phyloP scores from a whole-genome alignment of 2,113 vertebrate genomes.

The Lepus timidus region DNA sequence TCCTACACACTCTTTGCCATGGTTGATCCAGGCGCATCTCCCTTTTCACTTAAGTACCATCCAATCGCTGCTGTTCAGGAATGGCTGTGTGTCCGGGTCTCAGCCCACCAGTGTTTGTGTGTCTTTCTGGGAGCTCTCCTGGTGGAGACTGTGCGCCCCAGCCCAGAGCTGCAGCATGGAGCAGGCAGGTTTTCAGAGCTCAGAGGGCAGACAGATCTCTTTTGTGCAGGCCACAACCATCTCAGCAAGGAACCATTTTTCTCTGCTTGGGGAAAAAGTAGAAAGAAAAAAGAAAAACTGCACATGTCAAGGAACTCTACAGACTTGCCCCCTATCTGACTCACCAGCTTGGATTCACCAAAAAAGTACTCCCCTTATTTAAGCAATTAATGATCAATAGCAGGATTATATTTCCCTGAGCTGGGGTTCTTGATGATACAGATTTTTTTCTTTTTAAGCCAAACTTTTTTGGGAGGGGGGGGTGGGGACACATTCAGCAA shows the following conservation, averaged over 20 bases:
- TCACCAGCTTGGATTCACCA: not conserved
- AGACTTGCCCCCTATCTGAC: conserved; percentile 3
- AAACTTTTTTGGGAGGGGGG: conserved; percentile 22
- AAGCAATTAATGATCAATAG: conserved; percentile 55
- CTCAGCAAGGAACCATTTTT: not conserved
- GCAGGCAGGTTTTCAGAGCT: not conserved
- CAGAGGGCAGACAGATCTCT: conserved; percentile 4
- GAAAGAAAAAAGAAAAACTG: conserved; percentile 22
- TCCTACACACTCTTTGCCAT: not conserved
- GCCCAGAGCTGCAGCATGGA: not conserved
- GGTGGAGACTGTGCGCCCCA: not conserved
- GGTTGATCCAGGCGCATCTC: not conserved
- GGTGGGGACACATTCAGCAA: conserved; percentile 74
- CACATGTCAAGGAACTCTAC: not conserved
- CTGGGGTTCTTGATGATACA: conserved; percentile 59
- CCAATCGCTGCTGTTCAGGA: not conserved
- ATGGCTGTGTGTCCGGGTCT: not conserved
- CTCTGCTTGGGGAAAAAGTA: not conserved
- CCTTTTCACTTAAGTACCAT: not conserved
- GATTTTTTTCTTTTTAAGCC: conserved; percentile 62
- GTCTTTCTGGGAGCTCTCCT: not conserved
- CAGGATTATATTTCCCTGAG: conserved; percentile 47
- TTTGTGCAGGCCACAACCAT: not conserved
- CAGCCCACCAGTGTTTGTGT: not conserved
- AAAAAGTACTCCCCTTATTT: conserved; percentile 39